Evolutionary conservation across 2,113 vertebrate genomes (phyloP), one percentile per base, ranked within the genome.

Genomic region (Ptilonorhynchus violaceus): DNA sequence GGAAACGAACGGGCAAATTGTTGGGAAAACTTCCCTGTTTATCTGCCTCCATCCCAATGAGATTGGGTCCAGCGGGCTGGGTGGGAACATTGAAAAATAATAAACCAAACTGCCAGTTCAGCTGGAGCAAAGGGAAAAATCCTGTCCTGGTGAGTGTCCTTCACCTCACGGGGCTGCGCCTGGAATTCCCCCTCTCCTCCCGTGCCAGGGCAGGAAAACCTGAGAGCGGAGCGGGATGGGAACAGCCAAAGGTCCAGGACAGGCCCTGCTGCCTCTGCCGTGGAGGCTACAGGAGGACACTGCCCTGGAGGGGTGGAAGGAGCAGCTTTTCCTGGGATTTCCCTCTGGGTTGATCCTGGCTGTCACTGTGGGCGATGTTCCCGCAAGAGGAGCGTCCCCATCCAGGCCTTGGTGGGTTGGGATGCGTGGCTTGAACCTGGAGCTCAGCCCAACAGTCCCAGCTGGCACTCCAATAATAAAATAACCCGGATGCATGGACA

Each of bases 321-420:
- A 68, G 62, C 19, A 47, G 44, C 62, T 85, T 62, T 49, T 28
- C 13, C 1, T 3, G 28, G n/a, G 21, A 39, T 66, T 76, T 59
- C 28, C 50, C 53, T 41, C 52, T 50, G 59, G 24, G 60, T 37
- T 63, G 20, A 37, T n/a, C 42, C 33, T 1, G 2, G 47, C 27
- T 46, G n/a, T 50, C 27, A n/a, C 53, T 11, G 10, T 17, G 10
- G 46, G 18, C 8, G 19, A 46, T 46, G 18, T 46, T 21, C 33
- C 20, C 23, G 58, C 23, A 5, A 22, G 41, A 2, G 24, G 25
- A 47, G 11, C 1, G 19, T 12, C 66, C 47, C 1, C 37, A 6
- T 16, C 35, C 1, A 12, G 37, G 35, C 17, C 2, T 3, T 10
- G 0, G 13, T 7, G 46, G 23, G 25, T 16, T n/a, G 64, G 72